phyloP scores from a whole-genome alignment of 1,140 invertebrate species.

The Drosophila nasuta region DNA sequence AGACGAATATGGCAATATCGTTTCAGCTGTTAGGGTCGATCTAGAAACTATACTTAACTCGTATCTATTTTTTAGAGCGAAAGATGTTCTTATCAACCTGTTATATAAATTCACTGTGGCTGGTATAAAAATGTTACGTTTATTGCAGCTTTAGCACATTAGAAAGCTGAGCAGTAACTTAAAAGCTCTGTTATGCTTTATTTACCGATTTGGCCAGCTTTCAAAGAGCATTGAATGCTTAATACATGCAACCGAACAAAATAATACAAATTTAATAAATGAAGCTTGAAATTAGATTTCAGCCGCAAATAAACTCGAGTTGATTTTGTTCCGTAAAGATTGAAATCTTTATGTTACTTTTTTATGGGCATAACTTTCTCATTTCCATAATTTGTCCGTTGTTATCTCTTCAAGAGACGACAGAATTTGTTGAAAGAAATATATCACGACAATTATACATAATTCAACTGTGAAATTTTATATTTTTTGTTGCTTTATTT shows the following conservation, averaged over 20 bases:
- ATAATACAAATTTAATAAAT: background rate
- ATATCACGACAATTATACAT: conserved; percentile 37
- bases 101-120: no score
- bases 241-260: background rate
- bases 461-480: conserved; percentile 37
- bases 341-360: conserved; percentile 27
- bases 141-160: no score
- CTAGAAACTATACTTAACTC: no score
- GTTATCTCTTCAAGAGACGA: conserved; percentile 1
- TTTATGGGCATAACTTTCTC: conserved; percentile 24
- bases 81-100: no score
- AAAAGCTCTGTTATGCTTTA: no score
- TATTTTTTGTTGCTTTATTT: background rate
- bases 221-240: background rate
- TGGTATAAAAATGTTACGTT: no score
- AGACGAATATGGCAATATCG: no score
- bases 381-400: conserved; percentile 27
- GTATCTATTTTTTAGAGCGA: no score
- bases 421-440: conserved; percentile 8
- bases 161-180: no score
- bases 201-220: no score
- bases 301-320: background rate
- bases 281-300: background rate
- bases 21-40: no score
- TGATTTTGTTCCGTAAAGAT: conserved; percentile 7